Base-by-base conservation (phyloP, 2,888 invertebrate genomes). In the Hypomecis punctinalis region DNA sequence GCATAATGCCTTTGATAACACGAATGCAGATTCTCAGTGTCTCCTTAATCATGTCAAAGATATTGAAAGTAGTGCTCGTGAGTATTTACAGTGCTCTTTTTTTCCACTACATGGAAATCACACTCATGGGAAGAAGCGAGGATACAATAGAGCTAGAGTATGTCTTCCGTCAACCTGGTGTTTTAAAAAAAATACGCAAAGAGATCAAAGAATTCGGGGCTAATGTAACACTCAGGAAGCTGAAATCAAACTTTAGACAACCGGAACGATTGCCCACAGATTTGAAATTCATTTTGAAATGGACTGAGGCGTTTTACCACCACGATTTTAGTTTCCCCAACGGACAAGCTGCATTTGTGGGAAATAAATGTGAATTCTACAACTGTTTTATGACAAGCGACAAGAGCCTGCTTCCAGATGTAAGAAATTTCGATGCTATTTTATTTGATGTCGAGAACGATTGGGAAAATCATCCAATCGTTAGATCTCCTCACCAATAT, bases 381-480 rank as follows among this genome's bases (percentile, higher is more conserved):
- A 92, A 94, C 57, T 95, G 94, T 67, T 91, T 78, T 63, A 75
- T 93, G 0, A 93, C 89, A 0, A 81, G 75, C 37, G 76, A 88
- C 5, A 87, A 79, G 56, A 74, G 67, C 5, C 84, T 72, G 49
- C 67, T 91, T 0, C 71, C 80, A 0, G 85, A 93, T 60, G 78
- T 87, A 5, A 77, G 84, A 10, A 68, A 83, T 37, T 92, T 78
- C 43, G 93, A 94, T 51, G 94, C 94, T 0, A 81, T 95, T 6
- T 53, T 95, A 0, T 94, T 94, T 59, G 94, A 94, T 57, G 90
- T 89, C 0, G 89, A 91, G 67, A 84, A 83, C 57, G 69, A 68
- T 61, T 89, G 88, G 87, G 85, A 87, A 23, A 23, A 47, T 0
- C 77, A 79, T 58, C 81, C 87, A 0, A n/a, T 71, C 0, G 13